Evolutionary conservation across 2,888 invertebrate species (phyloP).

Genomic region (Lycocerus yunnanus): DNA sequence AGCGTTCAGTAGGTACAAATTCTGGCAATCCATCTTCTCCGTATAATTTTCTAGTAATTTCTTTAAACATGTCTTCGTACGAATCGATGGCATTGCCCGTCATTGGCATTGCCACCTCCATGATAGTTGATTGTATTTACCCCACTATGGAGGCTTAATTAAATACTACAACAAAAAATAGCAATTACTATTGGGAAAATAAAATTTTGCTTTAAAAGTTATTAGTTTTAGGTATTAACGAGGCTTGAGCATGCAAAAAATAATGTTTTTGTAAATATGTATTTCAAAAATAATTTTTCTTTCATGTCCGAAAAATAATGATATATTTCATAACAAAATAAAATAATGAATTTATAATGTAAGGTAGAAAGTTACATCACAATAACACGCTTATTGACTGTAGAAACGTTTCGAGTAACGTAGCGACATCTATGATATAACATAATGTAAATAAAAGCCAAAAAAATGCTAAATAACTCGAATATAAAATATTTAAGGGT

Average conservation of each 20-base stretch:
- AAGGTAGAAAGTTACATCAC: background rate
- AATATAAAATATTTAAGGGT: background rate
- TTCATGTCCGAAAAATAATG: background rate
- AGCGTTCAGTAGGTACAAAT: constrained; percentile 48
- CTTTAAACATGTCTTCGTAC: constrained; percentile 88
- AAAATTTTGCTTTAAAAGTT: background rate
- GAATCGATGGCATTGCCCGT: constrained; percentile 66
- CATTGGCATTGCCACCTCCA: constrained; percentile 63
- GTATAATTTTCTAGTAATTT: constrained; percentile 89
- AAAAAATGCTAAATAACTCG: background rate
- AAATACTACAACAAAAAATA: constrained; percentile 14
- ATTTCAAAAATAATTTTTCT: background rate
- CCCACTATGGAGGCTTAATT: constrained; percentile 19
- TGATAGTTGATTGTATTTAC: constrained; percentile 27
- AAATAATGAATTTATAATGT: background rate
- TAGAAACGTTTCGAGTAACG: background rate
- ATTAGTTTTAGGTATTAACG: background rate
- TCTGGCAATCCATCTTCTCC: constrained; percentile 72
- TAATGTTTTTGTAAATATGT: background rate
- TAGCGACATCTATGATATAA: background rate
- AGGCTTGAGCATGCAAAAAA: background rate
- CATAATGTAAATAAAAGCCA: background rate
- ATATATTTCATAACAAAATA: background rate
- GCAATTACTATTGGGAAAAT: background rate
- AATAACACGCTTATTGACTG: background rate